A percentile compares a stretch with the other conserved stretches of the same genome.
phyloP scores from a whole-genome alignment of 2,888 invertebrate species.

The Acanthosoma haemorrhoidale region DNA sequence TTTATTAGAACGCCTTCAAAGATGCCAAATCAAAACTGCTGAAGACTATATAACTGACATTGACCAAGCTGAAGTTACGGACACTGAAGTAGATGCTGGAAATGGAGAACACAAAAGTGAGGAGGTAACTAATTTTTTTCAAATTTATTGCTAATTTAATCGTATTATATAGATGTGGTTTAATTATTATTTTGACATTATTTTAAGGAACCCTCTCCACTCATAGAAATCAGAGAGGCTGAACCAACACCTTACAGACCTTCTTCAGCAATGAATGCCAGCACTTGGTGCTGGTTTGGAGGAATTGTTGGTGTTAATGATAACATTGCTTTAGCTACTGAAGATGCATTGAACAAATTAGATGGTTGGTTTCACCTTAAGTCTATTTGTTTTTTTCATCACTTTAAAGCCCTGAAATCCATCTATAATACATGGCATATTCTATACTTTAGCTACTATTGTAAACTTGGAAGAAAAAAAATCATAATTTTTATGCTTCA shows the following conservation, averaged over 20 bases:
- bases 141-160: not conserved
- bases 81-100: constrained; percentile 34
- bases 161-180: not conserved
- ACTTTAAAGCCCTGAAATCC: not conserved
- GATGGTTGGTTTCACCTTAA: constrained; percentile 46
- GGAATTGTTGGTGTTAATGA: constrained; percentile 67
- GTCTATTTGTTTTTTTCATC: not conserved
- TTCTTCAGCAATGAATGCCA: constrained; percentile 59
- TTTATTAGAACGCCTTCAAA: constrained; percentile 38
- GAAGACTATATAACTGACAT: constrained; percentile 46
- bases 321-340: constrained; percentile 61
- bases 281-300: constrained; percentile 81
- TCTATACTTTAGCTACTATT: too few species aligned
- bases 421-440: not conserved
- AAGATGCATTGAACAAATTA: constrained; percentile 68
- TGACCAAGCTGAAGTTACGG: constrained; percentile 40
- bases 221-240: constrained; percentile 50
- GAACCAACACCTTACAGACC: constrained; percentile 58
- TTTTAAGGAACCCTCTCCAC: constrained; percentile 32
- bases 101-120: constrained; percentile 31
- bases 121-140: not conserved
- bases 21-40: constrained; percentile 40
- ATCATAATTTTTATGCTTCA: too few species aligned
- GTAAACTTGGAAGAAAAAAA: too few species aligned
- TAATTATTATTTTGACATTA: not conserved